Evolutionary conservation across 2,797 vertebrate genomes (phyloP), one percentile per base, ranked within the genome.

Genomic region (Lycodopsis pacificus): DNA sequence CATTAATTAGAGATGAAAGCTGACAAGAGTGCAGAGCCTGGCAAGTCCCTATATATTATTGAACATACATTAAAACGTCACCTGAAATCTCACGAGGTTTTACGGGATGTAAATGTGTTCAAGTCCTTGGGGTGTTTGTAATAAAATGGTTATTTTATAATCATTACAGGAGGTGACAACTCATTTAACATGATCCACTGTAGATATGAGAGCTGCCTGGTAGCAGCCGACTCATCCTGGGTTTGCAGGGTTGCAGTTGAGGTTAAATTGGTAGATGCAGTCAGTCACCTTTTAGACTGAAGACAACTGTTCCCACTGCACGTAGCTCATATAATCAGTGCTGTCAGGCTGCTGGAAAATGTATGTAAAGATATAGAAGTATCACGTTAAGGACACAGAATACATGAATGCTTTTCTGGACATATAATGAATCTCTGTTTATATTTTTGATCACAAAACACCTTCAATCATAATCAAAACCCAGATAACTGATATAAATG

Each of bases 1-100:
- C 67, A 65, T 79, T 56, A 63, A 77, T 73, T 59, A 75, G 20
- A 78, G 49, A 65, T 44, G 22, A 78, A 75, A 63, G 61, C 65
- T 58, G 58, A 79, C 59, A 71, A 65, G 30, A 34, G n/a, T 13
- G 42, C 57, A 53, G 57, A n/a, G 61, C 22, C 44, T 27, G 15
- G 65, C 9, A 56, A 19, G 59, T 64, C 4, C 14, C 8, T 54
- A 11, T 72, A 46, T 48, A 67, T 71, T 61, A 58, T 75, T 53
- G 44, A 32, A 1, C 25, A 73, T 42, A 59, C 40, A 54, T 71
- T 17, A 36, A 59, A 77, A 53, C 51, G 40, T 32, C 53, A 76
- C 12, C 1, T 65, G 27, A 56, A 62, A 72, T 65, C 40, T 38
- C 40, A 17, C 14, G 25, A 53, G 20, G 42, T 22, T 54, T 36